Evolutionary conservation across 2,888 invertebrate genomes (phyloP).

Genomic region (Andrena marginata): DNA sequence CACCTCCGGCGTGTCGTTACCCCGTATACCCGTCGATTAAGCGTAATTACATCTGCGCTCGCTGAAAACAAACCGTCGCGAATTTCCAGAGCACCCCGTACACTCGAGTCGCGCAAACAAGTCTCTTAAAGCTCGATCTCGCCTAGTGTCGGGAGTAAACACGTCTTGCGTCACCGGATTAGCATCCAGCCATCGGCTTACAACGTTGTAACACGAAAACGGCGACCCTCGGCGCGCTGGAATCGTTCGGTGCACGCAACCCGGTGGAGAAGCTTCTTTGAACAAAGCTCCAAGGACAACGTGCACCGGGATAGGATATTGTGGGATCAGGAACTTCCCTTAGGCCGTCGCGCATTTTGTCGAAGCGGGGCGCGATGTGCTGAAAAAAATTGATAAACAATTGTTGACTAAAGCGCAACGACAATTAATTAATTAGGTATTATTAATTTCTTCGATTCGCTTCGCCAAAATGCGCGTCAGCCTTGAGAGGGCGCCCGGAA

Average conservation of each 20-base stretch:
- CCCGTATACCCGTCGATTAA: slow-evolving; percentile 9
- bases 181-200: slow-evolving; percentile 5
- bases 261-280: background rate
- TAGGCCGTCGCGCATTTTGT: too few species aligned
- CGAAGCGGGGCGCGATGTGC: too few species aligned
- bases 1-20: slow-evolving; percentile 1
- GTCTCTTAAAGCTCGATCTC: background rate
- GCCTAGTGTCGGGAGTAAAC: slow-evolving; percentile 19
- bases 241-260: background rate
- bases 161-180: slow-evolving; percentile 17
- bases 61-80: background rate
- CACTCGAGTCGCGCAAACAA: slow-evolving; percentile 1
- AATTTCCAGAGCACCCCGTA: background rate
- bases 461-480: too few species aligned
- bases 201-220: background rate
- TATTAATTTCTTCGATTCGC: too few species aligned
- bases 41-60: slow-evolving; percentile 13
- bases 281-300: slow-evolving; percentile 6
- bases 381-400: too few species aligned
- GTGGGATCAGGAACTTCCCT: too few species aligned
- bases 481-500: too few species aligned
- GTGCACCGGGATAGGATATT: background rate
- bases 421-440: too few species aligned
- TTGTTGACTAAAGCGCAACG: too few species aligned
- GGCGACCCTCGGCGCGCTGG: background rate